Base-by-base conservation (phyloP, 30 jellyfish, hydroid and myxozoan species). In the Euphysa ruthae region DNA sequence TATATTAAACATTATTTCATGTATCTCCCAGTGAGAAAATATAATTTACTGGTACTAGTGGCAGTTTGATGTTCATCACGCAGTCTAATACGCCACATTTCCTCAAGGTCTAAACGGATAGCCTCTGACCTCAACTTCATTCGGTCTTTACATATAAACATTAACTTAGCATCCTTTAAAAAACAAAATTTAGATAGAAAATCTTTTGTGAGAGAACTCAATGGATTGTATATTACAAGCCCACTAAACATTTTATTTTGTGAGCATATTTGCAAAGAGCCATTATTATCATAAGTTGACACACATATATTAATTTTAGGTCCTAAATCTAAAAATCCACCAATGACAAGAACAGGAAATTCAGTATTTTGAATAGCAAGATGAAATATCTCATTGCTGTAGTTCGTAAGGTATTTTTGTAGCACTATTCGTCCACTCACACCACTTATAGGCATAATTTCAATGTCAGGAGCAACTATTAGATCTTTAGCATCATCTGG, bases 11-110 rank as follows among this genome's bases (percentile, higher is more conserved):
- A n/a, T n/a, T n/a, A n/a, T n/a, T n/a, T n/a, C n/a, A n/a, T 43
- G 18, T 65, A 13, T 4, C 72, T 15, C 14, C 84, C 84, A 29
- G 84, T 71, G 15, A 71, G 31, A 58, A 84, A 84, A 78, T 76
- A 77, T 26, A 84, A 83, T 25, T 93, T 83, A 30, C 66, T 75
- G 27, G 84, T 20, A 23, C 68, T 19, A 15, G 95, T 84, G 6
- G 95, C 89, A 1, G 95, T 84, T 28, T 84, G 95, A 70, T 76
- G 77, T 50, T 84, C 95, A 51, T 84, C 95, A 57, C 95, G 93
- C 49, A 84, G 71, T 19, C 95, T 66, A 72, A 84, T 69, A 24
- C 93, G 57, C 95, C 95, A 84, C 43, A 66, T 50, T 16, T 84
- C 95, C 72, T 84, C 95, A 19, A 84, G 46, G 30, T 84, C 95